These are phyloP conservation scores for zebrafish (Danio rerio) DNA, from an alignment of 2,113 vertebrate genomes.

Conservation along the genomic window GRCz12tu NC_133182.1:19314001-19314500, in stretches of 20 bases:
- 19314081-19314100: not conserved
- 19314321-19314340: not conserved
- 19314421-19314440: no score
- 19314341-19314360: no score
- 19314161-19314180: not conserved
- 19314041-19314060: not conserved
- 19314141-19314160: not conserved
- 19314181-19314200: conserved; percentile 30
- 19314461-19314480: no score
- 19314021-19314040: not conserved
- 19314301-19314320: conserved; percentile 1
- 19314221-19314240: conserved; percentile 28
- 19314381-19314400: no score
- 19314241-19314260: conserved; percentile 1
- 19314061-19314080: not conserved
- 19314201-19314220: not conserved
- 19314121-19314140: not conserved
- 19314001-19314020: not conserved
- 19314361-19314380: no score
- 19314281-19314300: not conserved
- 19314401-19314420: no score
- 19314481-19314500: no score
- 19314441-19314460: no score
- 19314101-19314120: not conserved
- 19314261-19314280: conserved; percentile 9